These are phyloP conservation scores for Lissonota sp. DNA, from an alignment of 2,888 invertebrate genomes.

Conservation along the genomic window DNA sequence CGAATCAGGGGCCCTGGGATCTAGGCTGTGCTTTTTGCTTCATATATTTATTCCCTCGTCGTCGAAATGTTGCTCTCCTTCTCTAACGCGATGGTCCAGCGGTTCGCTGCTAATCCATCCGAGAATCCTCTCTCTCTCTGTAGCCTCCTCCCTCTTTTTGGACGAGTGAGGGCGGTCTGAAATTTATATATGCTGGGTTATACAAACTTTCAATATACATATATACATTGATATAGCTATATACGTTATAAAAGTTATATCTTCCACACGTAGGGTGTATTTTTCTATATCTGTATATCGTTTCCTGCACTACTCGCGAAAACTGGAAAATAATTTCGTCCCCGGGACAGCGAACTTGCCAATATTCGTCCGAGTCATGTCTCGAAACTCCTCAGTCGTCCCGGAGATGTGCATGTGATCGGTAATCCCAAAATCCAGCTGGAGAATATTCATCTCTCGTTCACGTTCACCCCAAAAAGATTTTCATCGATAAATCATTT, in stretches of 20 bases:
- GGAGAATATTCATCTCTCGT: slow-evolving; percentile 34
- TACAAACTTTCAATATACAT: slow-evolving; percentile 37
- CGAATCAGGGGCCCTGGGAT: slow-evolving; percentile 46
- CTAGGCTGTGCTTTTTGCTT: slow-evolving; percentile 34
- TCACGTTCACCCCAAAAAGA: neutral
- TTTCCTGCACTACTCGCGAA: slow-evolving; percentile 65
- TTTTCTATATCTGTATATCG: slow-evolving; percentile 60
- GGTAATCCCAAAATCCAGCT: slow-evolving; percentile 63
- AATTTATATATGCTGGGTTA: slow-evolving; percentile 13
- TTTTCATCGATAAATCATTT: neutral
- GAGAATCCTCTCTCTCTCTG: slow-evolving; percentile 14
- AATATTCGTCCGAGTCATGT: slow-evolving; percentile 69
- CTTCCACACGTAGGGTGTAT: slow-evolving; percentile 1
- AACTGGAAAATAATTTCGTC: slow-evolving; percentile 75
- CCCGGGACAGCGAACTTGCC: slow-evolving; percentile 71
- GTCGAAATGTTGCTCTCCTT: slow-evolving; percentile 31
- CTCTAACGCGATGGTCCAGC: slow-evolving; percentile 52
- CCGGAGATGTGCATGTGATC: slow-evolving; percentile 79
- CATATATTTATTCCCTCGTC: slow-evolving; percentile 35
- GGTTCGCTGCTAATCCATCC: slow-evolving; percentile 51
- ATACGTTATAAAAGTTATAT: slow-evolving; percentile 13
- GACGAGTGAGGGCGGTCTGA: slow-evolving; percentile 54
- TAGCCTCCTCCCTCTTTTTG: slow-evolving; percentile 24
- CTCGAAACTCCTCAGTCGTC: slow-evolving; percentile 76
- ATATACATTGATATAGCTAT: slow-evolving; percentile 6